Base-by-base conservation (phyloP, 2,113 vertebrate genomes). In the Andinoacara biseriatus region DNA sequence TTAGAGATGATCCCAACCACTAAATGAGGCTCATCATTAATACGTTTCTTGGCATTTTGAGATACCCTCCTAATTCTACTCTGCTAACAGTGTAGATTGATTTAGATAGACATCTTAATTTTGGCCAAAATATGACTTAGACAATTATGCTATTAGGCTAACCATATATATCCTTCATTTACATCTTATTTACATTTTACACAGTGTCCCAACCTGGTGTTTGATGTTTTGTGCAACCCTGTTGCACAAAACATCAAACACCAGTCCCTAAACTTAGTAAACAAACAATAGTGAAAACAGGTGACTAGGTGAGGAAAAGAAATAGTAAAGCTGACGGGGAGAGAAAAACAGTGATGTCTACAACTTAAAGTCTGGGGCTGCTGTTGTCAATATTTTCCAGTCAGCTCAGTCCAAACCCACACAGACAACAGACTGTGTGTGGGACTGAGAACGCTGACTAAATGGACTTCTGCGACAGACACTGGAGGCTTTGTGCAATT, bases 371-470 rank as follows among this genome's bases (percentile, higher is more conserved):
- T 49, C 38, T n/a, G 33, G 75, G 74, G 49, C 59, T 56, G 57
- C 24, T 82, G 80, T 69, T 90, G 80, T 58, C 54, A 67, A 67
- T 63, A 24, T 76, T 89, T 87, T 91, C 76, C 77, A 57, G 86
- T 88, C 58, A 20, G 63, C 29, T 86, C 57, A 4, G 22, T 76
- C 40, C 65, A 60, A 82, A 86, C 85, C 80, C 77, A 83, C 83
- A 78, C 78, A 81, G 60, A 65, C 26, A 80, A 74, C 40, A 52
- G 91, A 61, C 49, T 58, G 81, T 46, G 83, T 54, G 87, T 72
- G 74, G 72, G 84, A 74, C n/a, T 4, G 76, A 49, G 80, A 91
- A 82, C 26, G 65, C 89, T 87, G 87, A 86, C 80, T 87, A 57
- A 81, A 82, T 78, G 82, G n/a, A 75, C 63, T 24, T 38, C 63